Evolutionary conservation across 1,140 invertebrate genomes (phyloP).

Genomic region (Orchesella cincta): DNA sequence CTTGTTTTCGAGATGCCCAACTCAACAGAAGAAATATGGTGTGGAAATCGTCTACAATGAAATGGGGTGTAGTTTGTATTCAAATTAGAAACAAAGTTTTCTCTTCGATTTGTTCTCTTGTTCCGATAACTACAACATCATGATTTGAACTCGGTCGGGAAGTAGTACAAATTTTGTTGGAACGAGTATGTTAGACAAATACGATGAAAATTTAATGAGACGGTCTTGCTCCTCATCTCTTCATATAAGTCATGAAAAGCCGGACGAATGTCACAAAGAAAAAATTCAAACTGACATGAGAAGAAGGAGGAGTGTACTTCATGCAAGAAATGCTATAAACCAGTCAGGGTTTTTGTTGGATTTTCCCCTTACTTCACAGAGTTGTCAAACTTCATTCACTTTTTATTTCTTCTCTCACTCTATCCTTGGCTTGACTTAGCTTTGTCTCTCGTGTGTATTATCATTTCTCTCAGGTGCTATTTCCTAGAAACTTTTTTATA

Average conservation of each 20-base stretch:
- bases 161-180: not conserved
- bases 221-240: too few relatives aligned
- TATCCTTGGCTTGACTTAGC: too few relatives aligned
- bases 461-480: too few relatives aligned
- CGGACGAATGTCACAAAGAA: too few relatives aligned
- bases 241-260: too few relatives aligned
- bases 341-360: not conserved
- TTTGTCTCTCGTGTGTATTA: too few relatives aligned
- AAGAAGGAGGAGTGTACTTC: not conserved
- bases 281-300: too few relatives aligned
- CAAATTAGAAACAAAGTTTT: not conserved
- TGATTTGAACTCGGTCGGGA: not conserved
- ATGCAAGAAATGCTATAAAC: not conserved
- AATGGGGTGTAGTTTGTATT: not conserved
- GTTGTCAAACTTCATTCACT: not conserved
- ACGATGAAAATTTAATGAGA: not conserved
- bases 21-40: not conserved
- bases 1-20: too few relatives aligned
- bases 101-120: too few relatives aligned
- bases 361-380: not conserved
- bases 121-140: too few relatives aligned
- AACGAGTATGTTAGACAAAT: not conserved
- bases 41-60: not conserved
- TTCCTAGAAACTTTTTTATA: too few relatives aligned
- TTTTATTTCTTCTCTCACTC: not conserved